phyloP scores from a whole-genome alignment of 2,797 vertebrate genomes.

The Setipinna tenuifilis region DNA sequence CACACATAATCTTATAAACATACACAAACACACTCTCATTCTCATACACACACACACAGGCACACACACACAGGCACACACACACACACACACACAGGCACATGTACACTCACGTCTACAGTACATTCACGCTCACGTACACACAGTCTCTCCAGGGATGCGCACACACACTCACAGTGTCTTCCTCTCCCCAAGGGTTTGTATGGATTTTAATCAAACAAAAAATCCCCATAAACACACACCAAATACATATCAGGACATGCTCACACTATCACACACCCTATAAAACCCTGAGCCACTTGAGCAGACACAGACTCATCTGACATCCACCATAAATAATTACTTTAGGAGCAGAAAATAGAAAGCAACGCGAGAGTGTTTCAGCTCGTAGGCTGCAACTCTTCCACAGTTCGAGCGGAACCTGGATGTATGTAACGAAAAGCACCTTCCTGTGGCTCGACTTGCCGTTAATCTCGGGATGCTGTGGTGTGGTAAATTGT shows the following conservation, averaged over 20 bases:
- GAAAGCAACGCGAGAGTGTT: not conserved
- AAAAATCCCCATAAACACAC: not conserved
- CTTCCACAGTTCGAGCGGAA: not conserved
- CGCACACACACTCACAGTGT: not conserved
- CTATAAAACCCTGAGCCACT: not conserved
- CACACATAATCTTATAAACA: not conserved
- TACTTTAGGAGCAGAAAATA: not conserved
- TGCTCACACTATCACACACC: not conserved
- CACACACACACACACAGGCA: not conserved
- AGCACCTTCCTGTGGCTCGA: not conserved
- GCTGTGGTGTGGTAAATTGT: not conserved
- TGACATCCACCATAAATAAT: constrained; percentile 17
- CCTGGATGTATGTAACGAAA: not conserved
- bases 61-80: not conserved
- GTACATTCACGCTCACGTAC: not conserved
- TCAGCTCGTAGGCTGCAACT: not conserved
- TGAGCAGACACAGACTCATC: not conserved
- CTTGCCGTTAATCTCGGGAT: not conserved
- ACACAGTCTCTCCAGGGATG: too few relatives aligned
- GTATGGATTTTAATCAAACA: not conserved
- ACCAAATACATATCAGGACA: not conserved
- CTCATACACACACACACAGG: not conserved
- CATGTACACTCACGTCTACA: not conserved
- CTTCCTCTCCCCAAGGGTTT: not conserved
- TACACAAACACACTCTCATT: not conserved